Evolutionary conservation across 2,113 vertebrate genomes (phyloP), one percentile per base, ranked within the genome.

Genomic region (Brachirus orientalis): DNA sequence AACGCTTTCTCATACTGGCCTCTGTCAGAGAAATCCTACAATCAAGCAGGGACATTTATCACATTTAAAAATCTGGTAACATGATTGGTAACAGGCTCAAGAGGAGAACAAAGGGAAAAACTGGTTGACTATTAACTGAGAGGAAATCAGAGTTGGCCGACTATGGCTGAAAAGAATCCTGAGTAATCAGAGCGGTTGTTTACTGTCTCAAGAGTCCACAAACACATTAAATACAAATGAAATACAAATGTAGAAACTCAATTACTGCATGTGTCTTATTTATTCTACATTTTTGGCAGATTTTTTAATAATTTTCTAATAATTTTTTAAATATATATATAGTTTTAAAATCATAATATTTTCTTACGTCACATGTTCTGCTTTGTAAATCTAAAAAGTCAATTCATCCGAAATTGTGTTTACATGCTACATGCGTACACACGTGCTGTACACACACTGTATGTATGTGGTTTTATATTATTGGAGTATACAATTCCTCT

Each of bases 101-200:
- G 43, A 43, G 19, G 54, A 65, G 50, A 69, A 45, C 28, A 71
- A 76, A 78, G 58, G 33, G 11, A 58, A 28, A 28, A 46, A 63
- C 46, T 20, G 0, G 55, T 70, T 62, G 17, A 76, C 68, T 73
- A 82, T 76, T 66, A 70, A 72, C 68, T 40, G 17, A 62, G 52
- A 60, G 16, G 46, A 16, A 59, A 47, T 65, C 47, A 65, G 38
- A 60, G 54, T 67, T 47, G 48, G 72, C 37, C 36, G 64, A 63
- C n/a, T 55, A 40, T 18, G 69, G 62, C 44, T 65, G 43, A 22
- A 61, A 50, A 58, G 38, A 70, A 80, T 19, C n/a, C 60, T 68
- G 56, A 64, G 54, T 45, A 41, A 70, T 70, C 43, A 74, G 53
- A 74, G 60, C 43, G 63, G 45, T 60, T 77, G 73, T 69, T 84